Evolutionary conservation across 2,113 vertebrate species (phyloP).

Genomic region (Anarrhichthys ocellatus): DNA sequence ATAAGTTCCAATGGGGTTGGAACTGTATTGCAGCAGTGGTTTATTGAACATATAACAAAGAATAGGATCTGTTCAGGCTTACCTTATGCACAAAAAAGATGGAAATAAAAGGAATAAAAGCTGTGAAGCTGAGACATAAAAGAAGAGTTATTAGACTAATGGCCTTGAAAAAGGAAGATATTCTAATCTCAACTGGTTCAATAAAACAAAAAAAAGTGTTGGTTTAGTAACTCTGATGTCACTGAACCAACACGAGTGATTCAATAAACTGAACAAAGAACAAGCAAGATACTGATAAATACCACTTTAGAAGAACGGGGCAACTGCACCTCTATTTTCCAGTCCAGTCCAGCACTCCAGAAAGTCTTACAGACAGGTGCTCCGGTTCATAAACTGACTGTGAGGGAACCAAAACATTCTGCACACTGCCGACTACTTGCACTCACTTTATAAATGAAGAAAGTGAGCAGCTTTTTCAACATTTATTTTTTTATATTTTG

Average conservation of each 20-base stretch:
- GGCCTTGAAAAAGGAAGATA: neutral
- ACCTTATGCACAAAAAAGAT: neutral
- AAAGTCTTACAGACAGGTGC: neutral
- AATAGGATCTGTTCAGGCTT: neutral
- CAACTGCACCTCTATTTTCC: neutral
- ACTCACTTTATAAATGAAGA: neutral
- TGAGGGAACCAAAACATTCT: neutral
- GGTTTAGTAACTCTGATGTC: slow-evolving; percentile 10
- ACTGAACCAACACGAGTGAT: slow-evolving; percentile 16
- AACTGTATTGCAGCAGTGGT: neutral
- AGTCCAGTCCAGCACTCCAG: neutral
- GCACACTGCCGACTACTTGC: neutral
- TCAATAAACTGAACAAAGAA: slow-evolving; percentile 20
- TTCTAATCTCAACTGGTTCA: slow-evolving; percentile 1
- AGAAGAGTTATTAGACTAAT: neutral
- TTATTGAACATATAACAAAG: neutral
- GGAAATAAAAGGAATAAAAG: slow-evolving; percentile 25
- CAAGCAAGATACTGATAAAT: slow-evolving; percentile 5
- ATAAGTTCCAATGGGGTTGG: neutral
- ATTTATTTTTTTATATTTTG: neutral
- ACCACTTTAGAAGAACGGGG: neutral
- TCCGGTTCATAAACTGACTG: neutral
- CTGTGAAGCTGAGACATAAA: neutral
- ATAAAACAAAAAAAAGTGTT: slow-evolving; percentile 4
- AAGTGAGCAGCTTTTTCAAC: neutral